Base-by-base conservation (phyloP, 1,140 invertebrate genomes). In the Caenorhabditis briggsae region DNA sequence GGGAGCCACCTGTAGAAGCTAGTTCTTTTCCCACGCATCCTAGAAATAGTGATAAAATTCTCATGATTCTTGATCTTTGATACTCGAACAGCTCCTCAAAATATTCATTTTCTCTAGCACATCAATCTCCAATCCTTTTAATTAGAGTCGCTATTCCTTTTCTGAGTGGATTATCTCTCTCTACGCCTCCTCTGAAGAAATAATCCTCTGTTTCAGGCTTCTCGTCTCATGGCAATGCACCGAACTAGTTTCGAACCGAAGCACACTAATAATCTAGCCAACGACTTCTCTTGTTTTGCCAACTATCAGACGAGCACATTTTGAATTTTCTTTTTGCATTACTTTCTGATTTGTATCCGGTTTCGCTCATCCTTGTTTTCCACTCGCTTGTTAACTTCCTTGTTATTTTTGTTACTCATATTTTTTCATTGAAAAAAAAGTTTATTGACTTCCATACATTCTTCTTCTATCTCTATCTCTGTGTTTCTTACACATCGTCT, bases 281-380 rank as follows among this genome's bases (percentile, higher is more conserved):
- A 98, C 94, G 96, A 97, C 93, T 98, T 98, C 93, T 94, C 94
- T 58, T 97, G 96, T 94, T 98, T 95, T 93, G 94, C 95, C 33
- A 97, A 97, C 94, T 97, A 96, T 93, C 93, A 95, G n/a, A 90
- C 90, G 2, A 59, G 82, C 18, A 85, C 84, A 16, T 87, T 89
- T 16, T 88, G 59, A n/a, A 48, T 16, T 41, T 25, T 55, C 14
- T 8, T 20, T 59, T 25, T 23, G 2, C 53, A 59, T 84, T 33
- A 33, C 33, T 33, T 33, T 33, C 33, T 48, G 20, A 16, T 18
- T 58, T 82, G 5, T 86, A 11, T 16, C 70, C 16, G 70, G 41
- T 53, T 50, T 70, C 74, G 0, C 14, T 2, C 11, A 18, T 50
- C 12, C 9, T 84, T 74, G 33, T 86, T 86, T 14, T 65, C 9